Conservation (phyloP, 2,113 vertebrate genomes). For the Echinops telfairi region DNA sequence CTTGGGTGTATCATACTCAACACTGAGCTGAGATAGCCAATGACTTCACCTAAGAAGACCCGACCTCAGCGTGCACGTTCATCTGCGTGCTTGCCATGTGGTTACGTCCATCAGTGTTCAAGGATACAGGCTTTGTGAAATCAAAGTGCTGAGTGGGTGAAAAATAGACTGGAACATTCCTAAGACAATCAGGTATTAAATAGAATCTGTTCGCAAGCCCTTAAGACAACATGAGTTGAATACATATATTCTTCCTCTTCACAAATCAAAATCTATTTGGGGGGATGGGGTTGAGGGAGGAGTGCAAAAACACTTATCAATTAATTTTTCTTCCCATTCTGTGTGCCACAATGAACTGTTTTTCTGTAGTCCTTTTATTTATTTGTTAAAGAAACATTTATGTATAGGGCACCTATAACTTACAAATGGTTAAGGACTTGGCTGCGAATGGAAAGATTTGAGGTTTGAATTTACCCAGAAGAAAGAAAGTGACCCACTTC, state of each 20-base stretch:
- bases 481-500: neutral
- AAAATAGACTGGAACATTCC: neutral
- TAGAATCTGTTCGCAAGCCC: constrained; percentile 28
- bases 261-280: neutral
- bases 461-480: neutral
- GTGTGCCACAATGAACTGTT: neutral
- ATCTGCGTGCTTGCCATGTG: neutral
- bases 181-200: constrained; percentile 6
- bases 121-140: constrained; percentile 22
- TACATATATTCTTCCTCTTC: neutral
- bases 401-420: neutral
- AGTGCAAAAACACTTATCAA: constrained; percentile 14
- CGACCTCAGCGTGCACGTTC: accelerated
- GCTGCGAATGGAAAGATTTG: neutral
- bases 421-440: neutral
- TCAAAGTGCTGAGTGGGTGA: constrained; percentile 12
- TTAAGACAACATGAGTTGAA: neutral
- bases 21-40: neutral
- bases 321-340: constrained; percentile 16
- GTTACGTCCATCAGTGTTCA: neutral
- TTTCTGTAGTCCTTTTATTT: constrained; percentile 28
- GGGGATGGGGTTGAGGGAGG: too few relatives aligned
- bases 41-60: neutral
- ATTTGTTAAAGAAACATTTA: constrained; percentile 3
- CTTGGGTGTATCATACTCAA: neutral